Conservation (phyloP, 2,113 vertebrate species). For the Centrocercus urophasianus region DNA sequence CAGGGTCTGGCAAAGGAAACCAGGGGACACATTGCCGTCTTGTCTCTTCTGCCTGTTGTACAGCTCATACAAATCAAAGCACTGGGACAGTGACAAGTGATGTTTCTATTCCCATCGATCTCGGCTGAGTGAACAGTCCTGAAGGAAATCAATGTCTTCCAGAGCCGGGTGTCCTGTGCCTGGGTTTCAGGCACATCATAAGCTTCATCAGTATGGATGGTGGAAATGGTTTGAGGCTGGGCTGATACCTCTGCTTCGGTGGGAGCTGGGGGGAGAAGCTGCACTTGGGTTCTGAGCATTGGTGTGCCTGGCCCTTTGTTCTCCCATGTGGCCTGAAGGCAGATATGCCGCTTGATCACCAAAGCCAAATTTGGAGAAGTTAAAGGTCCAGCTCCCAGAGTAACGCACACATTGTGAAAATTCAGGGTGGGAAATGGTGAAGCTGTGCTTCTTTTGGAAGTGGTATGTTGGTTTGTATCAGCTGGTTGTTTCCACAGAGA, state of each 20-base stretch:
- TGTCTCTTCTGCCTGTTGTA: constrained; percentile 68
- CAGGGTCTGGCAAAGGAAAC: constrained; percentile 36
- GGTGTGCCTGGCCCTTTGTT: neutral
- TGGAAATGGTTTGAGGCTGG: neutral
- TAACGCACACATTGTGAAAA: neutral
- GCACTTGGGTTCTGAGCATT: accelerated
- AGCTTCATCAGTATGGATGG: constrained; percentile 29
- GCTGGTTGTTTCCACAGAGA: neutral
- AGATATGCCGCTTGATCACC: accelerated
- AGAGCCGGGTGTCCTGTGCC: constrained; percentile 35
- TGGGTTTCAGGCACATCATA: constrained; percentile 51
- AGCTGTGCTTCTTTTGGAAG: neutral
- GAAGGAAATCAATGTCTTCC: constrained; percentile 57
- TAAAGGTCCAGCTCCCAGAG: neutral
- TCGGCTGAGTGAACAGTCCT: constrained; percentile 46
- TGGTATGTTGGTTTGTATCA: neutral
- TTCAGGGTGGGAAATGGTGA: neutral
- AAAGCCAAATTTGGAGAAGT: neutral
- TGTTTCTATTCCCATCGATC: constrained; percentile 75
- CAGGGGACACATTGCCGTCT: constrained; percentile 54
- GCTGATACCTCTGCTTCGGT: neutral
- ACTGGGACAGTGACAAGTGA: constrained; percentile 61
- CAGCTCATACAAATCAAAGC: constrained; percentile 67
- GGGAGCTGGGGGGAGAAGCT: neutral
- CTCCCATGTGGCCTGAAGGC: neutral